These are phyloP conservation scores for Acanthurus lineatus DNA, from an alignment of 2,797 vertebrate species.

Conservation along the genomic window DNA sequence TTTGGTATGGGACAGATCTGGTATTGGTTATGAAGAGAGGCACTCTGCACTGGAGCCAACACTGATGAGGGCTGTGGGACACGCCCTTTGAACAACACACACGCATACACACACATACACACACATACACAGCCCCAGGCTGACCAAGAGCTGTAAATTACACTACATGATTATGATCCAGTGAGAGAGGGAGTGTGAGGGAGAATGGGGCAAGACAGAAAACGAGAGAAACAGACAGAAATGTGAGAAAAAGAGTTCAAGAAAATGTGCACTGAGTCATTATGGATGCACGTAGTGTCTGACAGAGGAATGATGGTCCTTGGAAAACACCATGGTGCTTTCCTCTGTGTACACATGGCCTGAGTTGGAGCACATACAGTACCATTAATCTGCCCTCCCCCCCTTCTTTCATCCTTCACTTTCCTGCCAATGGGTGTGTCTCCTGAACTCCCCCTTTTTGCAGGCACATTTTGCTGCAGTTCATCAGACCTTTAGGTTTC, in stretches of 20 bases:
- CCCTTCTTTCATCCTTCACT: constrained; percentile 42
- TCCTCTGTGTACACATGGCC: constrained; percentile 53
- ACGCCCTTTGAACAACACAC: constrained; percentile 72
- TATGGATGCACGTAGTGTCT: constrained; percentile 50
- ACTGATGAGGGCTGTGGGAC: constrained; percentile 69
- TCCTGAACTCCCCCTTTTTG: constrained; percentile 23
- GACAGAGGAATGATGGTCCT: constrained; percentile 59
- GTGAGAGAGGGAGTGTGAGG: constrained; percentile 28
- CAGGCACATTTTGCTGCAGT: constrained; percentile 22
- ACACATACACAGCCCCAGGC: constrained; percentile 39
- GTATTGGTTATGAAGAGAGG: constrained; percentile 69
- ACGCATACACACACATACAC: constrained; percentile 40
- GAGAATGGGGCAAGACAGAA: constrained; percentile 17
- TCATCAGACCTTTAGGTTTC: constrained; percentile 30
- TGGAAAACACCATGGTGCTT: constrained; percentile 73
- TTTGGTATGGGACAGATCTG: constrained; percentile 69
- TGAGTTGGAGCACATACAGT: constrained; percentile 44
- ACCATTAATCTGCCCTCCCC: constrained; percentile 22
- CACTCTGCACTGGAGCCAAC: constrained; percentile 60
- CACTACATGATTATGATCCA: constrained; percentile 61
- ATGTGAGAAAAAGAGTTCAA: constrained; percentile 34
- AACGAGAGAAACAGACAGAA: constrained; percentile 53
- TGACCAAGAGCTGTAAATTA: constrained; percentile 76
- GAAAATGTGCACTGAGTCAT: constrained; percentile 48
- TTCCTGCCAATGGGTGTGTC: constrained; percentile 68